Evolutionary conservation across 2,888 invertebrate species (phyloP), one percentile per base, ranked within the genome.

Genomic region (Acleris cristana): DNA sequence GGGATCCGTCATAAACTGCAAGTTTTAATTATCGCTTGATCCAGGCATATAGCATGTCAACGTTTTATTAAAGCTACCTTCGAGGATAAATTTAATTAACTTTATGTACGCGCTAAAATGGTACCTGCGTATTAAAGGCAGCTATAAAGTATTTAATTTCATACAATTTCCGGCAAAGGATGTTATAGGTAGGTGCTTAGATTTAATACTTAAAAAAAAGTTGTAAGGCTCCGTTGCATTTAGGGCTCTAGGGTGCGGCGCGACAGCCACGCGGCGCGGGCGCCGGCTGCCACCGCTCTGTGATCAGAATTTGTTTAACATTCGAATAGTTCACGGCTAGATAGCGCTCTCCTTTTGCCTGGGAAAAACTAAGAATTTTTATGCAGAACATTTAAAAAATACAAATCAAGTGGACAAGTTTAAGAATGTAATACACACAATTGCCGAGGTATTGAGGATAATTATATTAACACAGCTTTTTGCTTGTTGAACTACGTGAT

Each of bases 241-340:
- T 45, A 45, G 45, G 16, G 45, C 5, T 16, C 16, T 8, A 18
- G n/a, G 7, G 48, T 16, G 48, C 44, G 18, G 10, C 7, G 40
- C 21, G 21, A 44, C 19, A 10, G 34, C 4, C 21, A 12, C 34
- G 16, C 40, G 40, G 19, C 54, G 48, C 65, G 49, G 69, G 65
- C 60, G 64, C 57, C 60, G 53, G 61, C 19, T 52, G 58, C 51
- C 72, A 66, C 73, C 64, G 77, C 71, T 73, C 79, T 90, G 91
- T 90, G 90, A 90, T 85, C 86, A 86, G 91, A 91, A 91, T 91
- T 89, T 83, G 85, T 90, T 86, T 88, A 88, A 81, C 79, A 73
- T 78, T 89, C 86, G 89, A 90, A 89, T 87, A 89, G 86, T 84
- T 83, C 76, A 60, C 59, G 81, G 78, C 76, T 79, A 80, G 85